Evolutionary conservation across 2,888 invertebrate species (phyloP), one percentile per base, ranked within the genome.

Genomic region (Ariolimax columbianus): DNA sequence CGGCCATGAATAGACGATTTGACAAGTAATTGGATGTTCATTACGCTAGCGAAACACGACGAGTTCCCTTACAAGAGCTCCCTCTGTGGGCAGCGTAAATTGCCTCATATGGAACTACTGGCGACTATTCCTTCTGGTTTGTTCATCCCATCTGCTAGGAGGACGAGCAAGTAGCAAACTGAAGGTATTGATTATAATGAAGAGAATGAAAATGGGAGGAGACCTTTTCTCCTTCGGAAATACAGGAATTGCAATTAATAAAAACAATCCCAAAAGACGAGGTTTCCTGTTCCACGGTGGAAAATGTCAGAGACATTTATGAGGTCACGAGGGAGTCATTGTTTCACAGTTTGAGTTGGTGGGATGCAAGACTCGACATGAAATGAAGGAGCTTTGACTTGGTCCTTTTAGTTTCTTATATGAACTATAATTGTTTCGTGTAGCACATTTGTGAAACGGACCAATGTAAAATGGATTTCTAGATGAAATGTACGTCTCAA

Each of bases 201-300:
- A 30, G 47, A 30, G 47, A 73, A 47, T n/a, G 47, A 43, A 73
- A 43, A n/a, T 40, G 47, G 43, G n/a, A n/a, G 43, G 43, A 14
- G 30, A 43, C 14, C 43, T 43, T 30, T 43, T 73, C 30, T 14
- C n/a, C 17, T 11, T 11, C 14, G 11, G 73, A 40, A 73, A 43
- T 73, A 73, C n/a, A 43, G n/a, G 43, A 47, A 73, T 73, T 73
- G 47, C 2, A n/a, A 47, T 43, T 43, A 73, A 40, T 73, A 47
- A 73, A 43, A 40, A 43, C 70, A 23, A 3, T 23, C 14, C 14
- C 23, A 30, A 6, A 38, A 33, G 70, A 26, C 38, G 26, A 26
- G 70, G 70, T 9, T 70, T 70, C 70, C 40, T 7, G 38, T 4
- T 38, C 68, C 26, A n/a, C 11, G 26, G 26, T 14, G 11, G 47